Evolutionary conservation across 1,140 invertebrate genomes (phyloP), one percentile per base, ranked within the genome.

Genomic region (Lordiphosa stackelbergi): DNA sequence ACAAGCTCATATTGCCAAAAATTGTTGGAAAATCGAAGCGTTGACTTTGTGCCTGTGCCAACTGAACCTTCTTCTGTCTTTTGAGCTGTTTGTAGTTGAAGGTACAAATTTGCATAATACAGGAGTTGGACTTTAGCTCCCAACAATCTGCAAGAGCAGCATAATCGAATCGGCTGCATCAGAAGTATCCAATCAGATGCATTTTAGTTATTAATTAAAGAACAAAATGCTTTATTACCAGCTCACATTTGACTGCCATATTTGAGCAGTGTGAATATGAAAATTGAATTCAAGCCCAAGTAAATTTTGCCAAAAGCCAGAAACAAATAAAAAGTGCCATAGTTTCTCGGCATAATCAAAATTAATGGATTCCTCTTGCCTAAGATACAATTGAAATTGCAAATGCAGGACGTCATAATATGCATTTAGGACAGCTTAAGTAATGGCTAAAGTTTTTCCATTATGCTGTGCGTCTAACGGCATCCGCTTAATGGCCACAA

Each of bases 391-490:
- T 69, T 53, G 48, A 61, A 69, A 79, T 81, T 75, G 64, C 24
- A 62, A 60, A 68, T 71, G 75, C 59, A 64, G 68, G 59, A 69
- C 62, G 62, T 68, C 63, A 61, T 69, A 49, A 83, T 79, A 81
- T 81, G 66, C 74, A 79, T 78, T 79, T 61, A 70, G 57, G 46
- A 53, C 65, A 45, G 46, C 40, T 34, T 59, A 43, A 64, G 52
- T 75, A 75, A 81, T 75, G 77, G 63, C 47, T 31, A 75, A 79
- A 79, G 75, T 79, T 79, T 65, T 70, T 70, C 62, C 66, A 69
- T 70, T 70, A 69, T 57, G 55, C 52, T 69, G 58, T 69, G 57
- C 41, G 51, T 40, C 56, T 55, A 69, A 69, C 65, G 63, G 58
- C 69, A 63, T 69, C 24, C 7, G 24, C 24, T 28, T 28, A 28